Conservation (phyloP, 2,888 invertebrate species). For the Neocrepidodera transversa region DNA sequence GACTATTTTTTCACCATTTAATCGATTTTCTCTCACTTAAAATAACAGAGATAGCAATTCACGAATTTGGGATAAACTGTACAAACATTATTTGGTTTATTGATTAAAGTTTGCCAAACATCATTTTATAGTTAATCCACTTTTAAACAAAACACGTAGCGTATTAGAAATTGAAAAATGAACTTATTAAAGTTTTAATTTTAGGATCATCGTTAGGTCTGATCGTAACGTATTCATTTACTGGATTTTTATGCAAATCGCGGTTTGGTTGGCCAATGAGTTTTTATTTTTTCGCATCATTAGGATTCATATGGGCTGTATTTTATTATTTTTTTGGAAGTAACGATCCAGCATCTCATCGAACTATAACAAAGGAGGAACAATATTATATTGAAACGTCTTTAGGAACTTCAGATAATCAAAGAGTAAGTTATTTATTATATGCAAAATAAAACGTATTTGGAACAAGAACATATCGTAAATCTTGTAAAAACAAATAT, state of each 20-base stretch:
- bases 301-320: slow-evolving; percentile 1
- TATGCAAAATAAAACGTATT: not conserved
- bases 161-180: no score
- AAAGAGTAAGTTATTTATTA: not conserved
- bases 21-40: no score
- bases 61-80: no score
- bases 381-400: slow-evolving; percentile 11
- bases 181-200: no score
- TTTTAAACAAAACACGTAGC: no score
- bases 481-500: not conserved
- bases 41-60: no score
- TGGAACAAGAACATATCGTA: not conserved
- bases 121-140: no score
- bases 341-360: not conserved
- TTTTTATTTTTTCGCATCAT: slow-evolving; percentile 8
- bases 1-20: no score
- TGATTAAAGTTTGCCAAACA: no score
- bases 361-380: slow-evolving; percentile 10
- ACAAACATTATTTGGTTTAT: no score
- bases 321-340: slow-evolving; percentile 8
- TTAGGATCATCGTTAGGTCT: slow-evolving; percentile 8
- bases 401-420: not conserved
- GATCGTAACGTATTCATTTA: slow-evolving; percentile 1
- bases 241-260: slow-evolving; percentile 8
- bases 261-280: slow-evolving; percentile 12